A percentile compares a stretch with the other conserved stretches of the same genome.
Conservation (phyloP, 2,113 vertebrate genomes). For the Ptilonorhynchus violaceus region DNA sequence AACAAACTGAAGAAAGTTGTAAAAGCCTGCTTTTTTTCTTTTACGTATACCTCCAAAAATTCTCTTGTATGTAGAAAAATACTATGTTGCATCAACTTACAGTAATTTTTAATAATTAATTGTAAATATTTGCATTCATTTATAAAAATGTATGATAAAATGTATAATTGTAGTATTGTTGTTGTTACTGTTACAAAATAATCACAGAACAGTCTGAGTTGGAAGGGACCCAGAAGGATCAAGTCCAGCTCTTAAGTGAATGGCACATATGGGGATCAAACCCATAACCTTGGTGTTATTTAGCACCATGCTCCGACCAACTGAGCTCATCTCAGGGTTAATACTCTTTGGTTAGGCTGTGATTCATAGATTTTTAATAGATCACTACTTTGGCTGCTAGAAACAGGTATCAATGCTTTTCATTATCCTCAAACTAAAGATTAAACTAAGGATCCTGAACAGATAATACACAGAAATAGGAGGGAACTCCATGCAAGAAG, state of each 20-base stretch:
- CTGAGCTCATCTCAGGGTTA: not conserved
- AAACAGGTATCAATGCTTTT: not conserved
- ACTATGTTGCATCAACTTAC: not conserved
- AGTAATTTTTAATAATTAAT: not conserved
- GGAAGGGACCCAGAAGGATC: not conserved
- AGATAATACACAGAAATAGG: not conserved
- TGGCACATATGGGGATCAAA: not conserved
- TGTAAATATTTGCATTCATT: not conserved
- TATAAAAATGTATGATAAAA: not conserved
- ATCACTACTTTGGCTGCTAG: not conserved
- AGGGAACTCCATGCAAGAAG: not conserved
- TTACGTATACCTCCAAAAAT: not conserved
- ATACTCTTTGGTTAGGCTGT: not conserved
- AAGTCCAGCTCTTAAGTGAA: not conserved
- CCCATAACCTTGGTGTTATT: accelerated
- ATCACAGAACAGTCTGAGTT: not conserved
- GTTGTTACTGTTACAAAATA: not conserved
- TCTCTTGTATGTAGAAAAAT: not conserved
- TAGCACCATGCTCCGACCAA: not conserved
- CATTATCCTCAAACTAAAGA: not conserved
- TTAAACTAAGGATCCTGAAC: not conserved
- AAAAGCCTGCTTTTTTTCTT: not conserved
- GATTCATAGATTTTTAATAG: not conserved
- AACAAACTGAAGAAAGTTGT: not conserved
- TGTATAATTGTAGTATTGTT: not conserved